Base-by-base conservation (phyloP, 1,140 invertebrate species). In the Diachasma alloeum region DNA sequence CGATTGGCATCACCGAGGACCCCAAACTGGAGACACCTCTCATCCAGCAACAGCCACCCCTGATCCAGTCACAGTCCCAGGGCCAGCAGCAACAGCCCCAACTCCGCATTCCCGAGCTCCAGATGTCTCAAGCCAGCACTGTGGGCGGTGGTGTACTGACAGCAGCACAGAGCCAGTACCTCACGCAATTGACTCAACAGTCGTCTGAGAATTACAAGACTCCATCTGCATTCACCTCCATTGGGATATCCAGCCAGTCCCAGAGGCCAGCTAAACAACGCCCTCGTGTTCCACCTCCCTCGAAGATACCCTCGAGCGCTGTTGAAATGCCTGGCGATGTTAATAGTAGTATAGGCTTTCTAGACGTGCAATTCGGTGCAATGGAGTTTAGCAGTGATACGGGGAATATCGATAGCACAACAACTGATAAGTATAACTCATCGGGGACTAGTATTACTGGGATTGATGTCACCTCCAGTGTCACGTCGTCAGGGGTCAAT, bases 281-380 rank as follows among this genome's bases (percentile, higher is more conserved):
- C 81, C 93, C 95, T n/a, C 93, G 96, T 82, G 92, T 97, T 68
- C 96, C 96, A 71, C 96, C 95, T 56, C 96, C 96, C 15, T 97
- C 96, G 19, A 98, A 98, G 93, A 98, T 99, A 82, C 97, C 97
- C 42, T 93, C 96, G 17, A 96, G 93, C 76, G 97, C 97, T 63
- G 97, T 99, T 36, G 97, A 98, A 88, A 99, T 99, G 97, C 97
- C 94, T 0, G 96, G 96, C 69, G 96, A 97, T 87, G 93, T 93
- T 31, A 91, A 92, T 74, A 93, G 91, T 79, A 91, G 90, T 78
- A 94, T 96, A 78, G 92, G 93, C 78, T 94, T 95, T 81, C 91
- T 99, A 67, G 97, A 98, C 91, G 96, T 98, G 67, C 97, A 98
- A 89, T 98, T 99, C 90, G 97, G 97, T 72, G 96, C 93, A 17